Percentiles rank a stretch among this genome's conserved stretches.
These are phyloP conservation scores for Pteropus alecto DNA, from an alignment of 2,113 vertebrate genomes.

Conservation along the genomic window DNA sequence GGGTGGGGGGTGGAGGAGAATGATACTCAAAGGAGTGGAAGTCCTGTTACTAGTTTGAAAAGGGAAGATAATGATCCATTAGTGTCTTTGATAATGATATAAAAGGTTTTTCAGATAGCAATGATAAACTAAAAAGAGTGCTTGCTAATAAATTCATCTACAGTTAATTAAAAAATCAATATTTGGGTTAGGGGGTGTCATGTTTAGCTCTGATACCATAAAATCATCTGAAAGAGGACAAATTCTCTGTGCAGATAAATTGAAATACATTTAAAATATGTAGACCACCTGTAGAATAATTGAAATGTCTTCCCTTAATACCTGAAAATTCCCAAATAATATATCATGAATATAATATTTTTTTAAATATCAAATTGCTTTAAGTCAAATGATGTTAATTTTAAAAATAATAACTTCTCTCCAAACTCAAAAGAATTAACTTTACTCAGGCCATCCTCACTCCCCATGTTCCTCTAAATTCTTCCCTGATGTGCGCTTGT, in stretches of 20 bases:
- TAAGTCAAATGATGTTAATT: not conserved
- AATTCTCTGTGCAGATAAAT: not conserved
- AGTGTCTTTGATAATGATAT: not conserved
- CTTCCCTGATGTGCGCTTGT: not conserved
- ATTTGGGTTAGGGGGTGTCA: not conserved
- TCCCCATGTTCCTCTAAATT: not conserved
- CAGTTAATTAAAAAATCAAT: not conserved
- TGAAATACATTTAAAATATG: constrained; percentile 1
- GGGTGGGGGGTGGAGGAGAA: not conserved
- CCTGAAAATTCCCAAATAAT: not conserved
- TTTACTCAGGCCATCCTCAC: not conserved
- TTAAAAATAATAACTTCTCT: not conserved
- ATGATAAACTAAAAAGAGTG: not conserved
- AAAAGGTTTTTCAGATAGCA: not conserved
- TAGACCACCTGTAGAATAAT: not conserved
- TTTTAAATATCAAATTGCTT: not conserved
- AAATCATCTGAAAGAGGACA: not conserved
- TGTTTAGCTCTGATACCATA: not conserved
- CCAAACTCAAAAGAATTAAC: not conserved
- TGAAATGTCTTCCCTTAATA: not conserved
- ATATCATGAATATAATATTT: not conserved
- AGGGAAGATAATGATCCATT: constrained; percentile 44
- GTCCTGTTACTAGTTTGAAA: not conserved
- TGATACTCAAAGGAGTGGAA: not conserved
- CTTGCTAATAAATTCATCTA: not conserved